Evolutionary conservation across 2,888 invertebrate genomes (phyloP), one percentile per base, ranked within the genome.

Genomic region (Tridacna gigas): DNA sequence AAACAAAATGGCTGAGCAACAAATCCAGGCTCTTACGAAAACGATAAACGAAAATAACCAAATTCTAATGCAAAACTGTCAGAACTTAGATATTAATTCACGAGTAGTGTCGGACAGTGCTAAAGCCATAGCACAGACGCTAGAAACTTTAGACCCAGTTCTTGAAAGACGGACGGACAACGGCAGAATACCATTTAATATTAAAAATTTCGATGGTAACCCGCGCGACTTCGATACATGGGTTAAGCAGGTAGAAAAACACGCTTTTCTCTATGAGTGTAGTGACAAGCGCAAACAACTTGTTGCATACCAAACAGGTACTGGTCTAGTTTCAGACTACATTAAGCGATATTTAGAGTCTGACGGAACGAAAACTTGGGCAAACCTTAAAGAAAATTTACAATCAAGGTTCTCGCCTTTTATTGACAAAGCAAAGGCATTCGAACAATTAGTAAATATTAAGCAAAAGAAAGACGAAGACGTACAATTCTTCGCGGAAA

Each of bases 201-300:
- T 26, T 11, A 65, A 65, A 22, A 28, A 28, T 26, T 11, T 65
- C 26, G 65, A 65, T 28, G 25, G 65, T 20, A 26, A 65, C 28
- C 65, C 65, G 20, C 11, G 65, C 25, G 65, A 45, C 18, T 69
- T 69, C 2, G 69, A 69, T n/a, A 22, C 48, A 7, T 69, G 7
- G 69, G n/a, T 69, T 12, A 69, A 69, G 28, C 47, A 69, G n/a
- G 45, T 69, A 18, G 47, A 69, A 18, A 69, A 69, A 22, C 69
- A 69, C 22, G 45, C 12, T 5, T 69, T 69, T 22, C 28, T 47
- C n/a, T 47, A 69, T n/a, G 48, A 65, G 15, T 65, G 65, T 65
- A 45, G 25, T 11, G 48, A 47, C 25, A n/a, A 69, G 4, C n/a
- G n/a, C 37, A 69, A 69, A 22, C 69, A 47, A 13, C 9, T 69